Evolutionary conservation across 2,888 invertebrate species (phyloP), one percentile per base, ranked within the genome.

Genomic region (Eristalis tenax): DNA sequence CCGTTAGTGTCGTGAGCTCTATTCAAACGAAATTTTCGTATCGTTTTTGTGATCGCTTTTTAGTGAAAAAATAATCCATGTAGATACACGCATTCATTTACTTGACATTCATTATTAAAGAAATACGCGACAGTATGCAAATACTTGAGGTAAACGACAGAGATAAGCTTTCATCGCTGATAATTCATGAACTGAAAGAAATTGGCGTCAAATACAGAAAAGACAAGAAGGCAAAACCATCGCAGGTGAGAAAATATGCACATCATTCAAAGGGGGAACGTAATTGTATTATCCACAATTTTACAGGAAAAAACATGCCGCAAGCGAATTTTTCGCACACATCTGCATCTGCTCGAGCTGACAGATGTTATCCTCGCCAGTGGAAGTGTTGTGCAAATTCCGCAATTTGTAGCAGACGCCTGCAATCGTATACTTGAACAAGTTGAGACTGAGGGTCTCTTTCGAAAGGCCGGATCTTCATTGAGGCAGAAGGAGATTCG

Each of bases 381-480:
- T 91, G 96, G 96, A 28, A 95, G 95, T 90, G 95, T 95, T 86
- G 93, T 97, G 50, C 94, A 95, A 91, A 95, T 97, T 43, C 97
- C 97, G 6, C 94, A 94, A 89, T 95, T 97, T 90, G 95, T 97
- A 1, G 95, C 95, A 89, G 95, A 96, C 91, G 95, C 96, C 90
- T 96, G 96, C 89, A 94, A 95, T 73, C 95, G 95, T 90, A 94
- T 97, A 70, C 93, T 95, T 88, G 94, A 95, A 63, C 95, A 96
- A 92, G 94, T 96, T 35, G 94, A 95, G 76, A 95, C 96, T 23
- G 98, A 98, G 91, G 98, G 98, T 0, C 93, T 98, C 66, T 98
- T 98, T 92, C 94, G 98, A 8, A 98, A 97, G 94, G 97, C 97
- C 66, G 98, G 98, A 15, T 97, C 97, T 1, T 95, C 96, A 90